Evolutionary conservation across 2,797 vertebrate species (phyloP).

Genomic region (Pseudochromis fuscus): DNA sequence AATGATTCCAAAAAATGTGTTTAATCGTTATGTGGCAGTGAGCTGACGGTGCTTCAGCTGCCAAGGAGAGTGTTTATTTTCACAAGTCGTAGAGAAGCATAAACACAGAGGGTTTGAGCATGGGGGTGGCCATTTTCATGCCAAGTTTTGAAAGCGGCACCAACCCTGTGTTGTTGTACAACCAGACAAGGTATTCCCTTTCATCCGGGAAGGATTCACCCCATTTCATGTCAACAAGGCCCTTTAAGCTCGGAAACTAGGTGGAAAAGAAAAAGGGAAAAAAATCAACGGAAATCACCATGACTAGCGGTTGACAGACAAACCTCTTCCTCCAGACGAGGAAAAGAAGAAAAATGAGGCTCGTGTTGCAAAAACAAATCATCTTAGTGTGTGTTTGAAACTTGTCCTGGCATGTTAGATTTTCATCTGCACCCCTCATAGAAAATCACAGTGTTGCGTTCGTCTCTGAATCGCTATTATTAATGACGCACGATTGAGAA

Average conservation of each 20-base stretch:
- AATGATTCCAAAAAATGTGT: conserved; percentile 58
- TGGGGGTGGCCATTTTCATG: conserved; percentile 59
- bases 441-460: conserved; percentile 25
- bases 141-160: conserved; percentile 69
- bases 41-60: conserved; percentile 54
- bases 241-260: conserved; percentile 71
- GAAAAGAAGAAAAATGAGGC: conserved; percentile 46
- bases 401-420: conserved; percentile 52
- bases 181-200: conserved; percentile 74
- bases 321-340: conserved; percentile 47
- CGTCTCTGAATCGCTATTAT: conserved; percentile 30
- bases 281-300: conserved; percentile 53
- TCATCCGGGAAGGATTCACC: conserved; percentile 78
- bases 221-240: conserved; percentile 75
- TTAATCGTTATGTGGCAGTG: conserved; percentile 59
- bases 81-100: conserved; percentile 71
- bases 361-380: conserved; percentile 70
- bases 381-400: conserved; percentile 44
- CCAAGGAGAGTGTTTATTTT: conserved; percentile 80
- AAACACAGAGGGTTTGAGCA: conserved; percentile 69
- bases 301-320: conserved; percentile 72
- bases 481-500: conserved; percentile 37
- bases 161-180: conserved; percentile 63
- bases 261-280: conserved; percentile 29
- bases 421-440: conserved; percentile 21